Base-by-base conservation (phyloP, 2,797 vertebrate genomes). In the Nyctalus aviator region DNA sequence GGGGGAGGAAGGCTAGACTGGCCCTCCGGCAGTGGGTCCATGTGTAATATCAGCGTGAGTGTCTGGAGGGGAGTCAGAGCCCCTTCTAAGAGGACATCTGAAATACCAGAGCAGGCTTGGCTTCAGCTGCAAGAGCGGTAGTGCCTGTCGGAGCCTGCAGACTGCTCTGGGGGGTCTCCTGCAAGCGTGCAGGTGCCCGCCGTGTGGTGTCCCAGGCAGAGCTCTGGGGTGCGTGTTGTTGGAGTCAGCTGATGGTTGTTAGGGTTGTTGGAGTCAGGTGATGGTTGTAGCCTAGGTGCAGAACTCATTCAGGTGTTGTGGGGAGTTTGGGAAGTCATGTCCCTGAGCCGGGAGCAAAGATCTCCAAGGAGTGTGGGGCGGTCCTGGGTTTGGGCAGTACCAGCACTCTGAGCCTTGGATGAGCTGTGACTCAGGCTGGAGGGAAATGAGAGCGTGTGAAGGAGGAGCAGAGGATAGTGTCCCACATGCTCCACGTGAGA, bases 1-100 rank as follows among this genome's bases (percentile, higher is more conserved):
- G 11, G 21, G 41, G 15, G 41, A 81, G 21, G 73, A 30, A 78
- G 55, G 4, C 30, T 3, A 87, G 90, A 72, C 84, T 21, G 73
- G 92, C 57, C 95, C 89, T 5, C 8, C 1, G 13, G 18, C 25
- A 2, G 1, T 62, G 1, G 17, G 72, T 93, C 84, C 90, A 9
- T 93, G 89, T 88, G 79, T 79, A 46, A 92, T 50, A 35, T 77
- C 92, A 79, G 50, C 41, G 85, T 77, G 84, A 4, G 1, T 53
- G 46, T 88, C 88, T 92, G 84, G 55, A 94, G 90, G 77, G 84
- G 53, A 79, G 27, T 20, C 3, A 15, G 66, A 81, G 83, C 50
- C 75, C 75, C 81, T 93, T 91, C 92, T 72, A 91, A 79, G 10
- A 0, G 94, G 73, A 69, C 72, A 14, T 79, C 62, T 48, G 69